Evolutionary conservation across 2,888 invertebrate genomes (phyloP).

Genomic region (Antitype chi): DNA sequence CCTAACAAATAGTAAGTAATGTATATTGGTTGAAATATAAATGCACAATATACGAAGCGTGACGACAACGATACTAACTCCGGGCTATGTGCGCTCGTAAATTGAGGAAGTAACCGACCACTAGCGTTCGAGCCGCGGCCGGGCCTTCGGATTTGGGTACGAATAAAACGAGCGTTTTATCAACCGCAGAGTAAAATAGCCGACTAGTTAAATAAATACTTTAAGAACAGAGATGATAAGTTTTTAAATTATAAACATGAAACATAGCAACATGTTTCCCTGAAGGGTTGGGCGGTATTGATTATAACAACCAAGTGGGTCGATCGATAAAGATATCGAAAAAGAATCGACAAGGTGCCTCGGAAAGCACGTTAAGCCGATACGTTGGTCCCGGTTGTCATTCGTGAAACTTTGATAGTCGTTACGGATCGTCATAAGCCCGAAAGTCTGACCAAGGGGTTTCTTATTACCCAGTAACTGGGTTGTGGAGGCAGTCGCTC

Average conservation of each 20-base stretch:
- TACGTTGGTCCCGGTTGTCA: too few species aligned
- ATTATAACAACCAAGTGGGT: too few species aligned
- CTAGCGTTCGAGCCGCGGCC: conserved; percentile 74
- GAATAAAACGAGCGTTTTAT: conserved; percentile 86
- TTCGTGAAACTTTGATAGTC: too few species aligned
- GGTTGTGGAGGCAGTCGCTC: too few species aligned
- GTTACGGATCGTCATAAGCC: too few species aligned
- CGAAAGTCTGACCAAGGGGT: too few species aligned
- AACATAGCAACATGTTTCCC: too few species aligned
- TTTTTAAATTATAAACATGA: neutral
- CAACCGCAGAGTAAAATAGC: conserved; percentile 81
- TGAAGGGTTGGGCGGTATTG: too few species aligned
- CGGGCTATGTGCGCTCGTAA: conserved; percentile 82
- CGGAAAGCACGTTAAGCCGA: too few species aligned
- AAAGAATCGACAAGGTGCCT: too few species aligned
- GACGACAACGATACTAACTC: conserved; percentile 87
- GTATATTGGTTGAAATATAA: conserved; percentile 82
- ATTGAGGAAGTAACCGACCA: conserved; percentile 85
- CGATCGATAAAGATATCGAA: too few species aligned
- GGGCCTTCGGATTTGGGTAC: conserved; percentile 85
- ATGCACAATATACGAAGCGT: conserved; percentile 85
- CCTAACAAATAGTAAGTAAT: conserved; percentile 71
- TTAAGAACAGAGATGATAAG: conserved; percentile 3
- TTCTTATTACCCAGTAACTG: too few species aligned
- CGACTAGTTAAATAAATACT: conserved; percentile 59